A percentile compares a stretch with the other conserved stretches of the same genome.
Conservation (phyloP, 2,888 invertebrate genomes). For the Eupsilia transversa region DNA sequence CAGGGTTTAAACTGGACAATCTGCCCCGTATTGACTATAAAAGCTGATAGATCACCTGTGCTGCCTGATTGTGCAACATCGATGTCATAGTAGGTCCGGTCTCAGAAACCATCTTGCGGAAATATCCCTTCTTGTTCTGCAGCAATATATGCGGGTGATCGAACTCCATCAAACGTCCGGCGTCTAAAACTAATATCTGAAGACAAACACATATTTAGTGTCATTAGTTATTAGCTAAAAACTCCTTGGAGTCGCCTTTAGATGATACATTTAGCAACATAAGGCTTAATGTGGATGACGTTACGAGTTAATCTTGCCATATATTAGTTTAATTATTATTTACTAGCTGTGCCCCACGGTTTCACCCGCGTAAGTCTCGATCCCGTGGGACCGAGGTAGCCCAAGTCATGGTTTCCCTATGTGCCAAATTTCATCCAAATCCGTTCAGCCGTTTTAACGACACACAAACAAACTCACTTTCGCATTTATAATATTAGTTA, state of each 20-base stretch:
- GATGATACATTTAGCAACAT: too few species aligned
- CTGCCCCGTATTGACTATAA: neutral
- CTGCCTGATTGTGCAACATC: constrained; percentile 91
- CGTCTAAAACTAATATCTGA: constrained; percentile 91
- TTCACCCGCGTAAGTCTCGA: too few species aligned
- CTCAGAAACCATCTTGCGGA: constrained; percentile 92
- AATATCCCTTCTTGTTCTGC: constrained; percentile 89
- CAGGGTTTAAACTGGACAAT: neutral
- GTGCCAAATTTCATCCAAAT: too few species aligned
- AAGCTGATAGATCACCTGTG: constrained; percentile 83
- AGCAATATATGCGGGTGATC: constrained; percentile 92
- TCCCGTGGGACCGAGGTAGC: too few species aligned
- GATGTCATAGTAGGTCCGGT: constrained; percentile 92
- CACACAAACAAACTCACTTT: too few species aligned
- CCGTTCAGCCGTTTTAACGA: too few species aligned
- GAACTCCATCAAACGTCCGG: constrained; percentile 92
- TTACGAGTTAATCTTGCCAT: too few species aligned
- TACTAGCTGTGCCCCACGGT: too few species aligned
- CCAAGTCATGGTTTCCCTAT: too few species aligned
- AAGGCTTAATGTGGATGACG: too few species aligned
- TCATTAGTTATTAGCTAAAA: neutral
- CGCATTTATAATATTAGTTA: too few species aligned
- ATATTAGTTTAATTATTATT: too few species aligned
- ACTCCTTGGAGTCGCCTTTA: neutral
- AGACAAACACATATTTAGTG: neutral